Evolutionary conservation across 2,888 invertebrate genomes (phyloP), one percentile per base, ranked within the genome.

Genomic region (Pocota personata): DNA sequence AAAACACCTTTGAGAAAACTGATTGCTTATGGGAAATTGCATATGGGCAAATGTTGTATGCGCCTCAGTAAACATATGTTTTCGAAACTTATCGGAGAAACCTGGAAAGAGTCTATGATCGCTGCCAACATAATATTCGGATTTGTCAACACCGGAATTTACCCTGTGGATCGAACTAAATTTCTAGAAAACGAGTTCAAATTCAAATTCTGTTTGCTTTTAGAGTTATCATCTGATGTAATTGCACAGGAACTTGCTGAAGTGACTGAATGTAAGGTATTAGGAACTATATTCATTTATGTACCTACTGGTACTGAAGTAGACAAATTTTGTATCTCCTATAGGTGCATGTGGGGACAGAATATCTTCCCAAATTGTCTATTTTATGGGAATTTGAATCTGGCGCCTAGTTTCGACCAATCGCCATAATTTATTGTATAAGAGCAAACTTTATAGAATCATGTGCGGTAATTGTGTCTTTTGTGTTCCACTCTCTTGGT

Each of bases 41-140:
- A 64, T 50, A 75, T 75, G 75, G 75, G 62, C 27, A 50, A 52
- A n/a, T 57, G 76, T 35, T 66, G 55, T 40, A 64, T 55, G 55
- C 66, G 76, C 30, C 1, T 76, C 7, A 66, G 30, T 21, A 55
- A 66, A n/a, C 43, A 35, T 5, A 30, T 40, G 30, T 76, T 67
- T 67, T 67, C 52, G 8, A 21, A 67, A 66, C 66, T 66, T 30
- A 30, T 27, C 21, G 62, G 62, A 46, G 62, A 62, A 43, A 66
- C 35, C 14, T 66, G 64, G 64, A 64, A n/a, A 12, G 64, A 32
- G 24, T 12, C 35, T 24, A 67, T 67, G 66, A 67, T 4, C 35
- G 4, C 35, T n/a, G 66, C 35, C 50, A 67, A 67, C 35, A 67
- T 67, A 37, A 52, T 52, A 24, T 67, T 52, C 10, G 66, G 50